phyloP scores from a whole-genome alignment of 2,113 vertebrate species.

The Pseudorectes ferrugineus region DNA sequence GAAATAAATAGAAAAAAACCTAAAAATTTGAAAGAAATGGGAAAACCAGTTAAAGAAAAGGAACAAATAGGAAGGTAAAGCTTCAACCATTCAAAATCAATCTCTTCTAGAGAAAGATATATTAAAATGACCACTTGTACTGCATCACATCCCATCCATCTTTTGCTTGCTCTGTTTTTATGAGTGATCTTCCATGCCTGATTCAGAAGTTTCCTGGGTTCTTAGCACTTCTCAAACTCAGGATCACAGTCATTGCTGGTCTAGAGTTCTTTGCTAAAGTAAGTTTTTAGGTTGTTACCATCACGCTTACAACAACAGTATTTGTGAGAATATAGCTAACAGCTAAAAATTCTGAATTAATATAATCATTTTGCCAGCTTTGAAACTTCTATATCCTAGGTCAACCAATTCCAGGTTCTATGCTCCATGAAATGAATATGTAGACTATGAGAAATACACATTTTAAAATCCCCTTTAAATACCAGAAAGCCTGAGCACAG shows the following conservation, averaged over 20 bases:
- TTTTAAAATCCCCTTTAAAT: not conserved
- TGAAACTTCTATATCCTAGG: not conserved
- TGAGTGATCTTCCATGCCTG: not conserved
- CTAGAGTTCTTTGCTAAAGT: not conserved
- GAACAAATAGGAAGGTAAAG: not conserved
- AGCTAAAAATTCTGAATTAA: not conserved
- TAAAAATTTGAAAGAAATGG: not conserved
- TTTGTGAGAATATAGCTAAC: not conserved
- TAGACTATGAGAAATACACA: not conserved
- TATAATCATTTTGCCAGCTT: not conserved
- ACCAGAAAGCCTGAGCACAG: not conserved
- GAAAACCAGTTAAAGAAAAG: not conserved
- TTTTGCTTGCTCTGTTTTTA: not conserved
- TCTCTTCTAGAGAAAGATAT: not conserved
- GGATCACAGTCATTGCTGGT: not conserved
- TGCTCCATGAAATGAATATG: not conserved
- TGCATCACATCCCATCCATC: not conserved
- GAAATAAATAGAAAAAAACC: not conserved
- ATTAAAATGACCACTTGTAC: not conserved
- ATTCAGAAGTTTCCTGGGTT: not conserved
- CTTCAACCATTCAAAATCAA: not conserved
- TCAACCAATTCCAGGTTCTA: not conserved
- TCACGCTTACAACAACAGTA: not conserved
- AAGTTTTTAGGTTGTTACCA: not conserved
- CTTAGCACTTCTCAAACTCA: not conserved